Evolutionary conservation across 92 coral and sea anemone species (phyloP), one percentile per base, ranked within the genome.

Genomic region (Bergia sp.): DNA sequence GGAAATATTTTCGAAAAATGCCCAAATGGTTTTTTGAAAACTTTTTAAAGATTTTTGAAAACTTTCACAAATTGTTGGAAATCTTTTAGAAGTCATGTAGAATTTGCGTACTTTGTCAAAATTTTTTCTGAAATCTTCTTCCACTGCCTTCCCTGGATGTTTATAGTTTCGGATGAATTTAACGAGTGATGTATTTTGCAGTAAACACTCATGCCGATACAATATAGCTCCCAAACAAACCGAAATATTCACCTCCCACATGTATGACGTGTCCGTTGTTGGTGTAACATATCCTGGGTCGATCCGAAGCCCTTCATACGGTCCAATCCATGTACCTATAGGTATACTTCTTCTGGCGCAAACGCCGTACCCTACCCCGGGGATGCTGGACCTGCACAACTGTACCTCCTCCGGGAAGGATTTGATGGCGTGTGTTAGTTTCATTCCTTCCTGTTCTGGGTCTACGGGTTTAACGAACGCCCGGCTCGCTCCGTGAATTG

Each of bases 251-350:
- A 96, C 99, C 99, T 96, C 99, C 99, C 99, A 96, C 96, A 96
- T 94, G 79, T 91, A 88, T 7, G 92, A 88, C 18, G 90, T 92
- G 82, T 94, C 96, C 86, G 80, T 88, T 65, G 87, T 89, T 13
- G 84, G 79, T 61, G 82, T 82, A 65, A 91, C 77, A 38, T 96
- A 93, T 20, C 84, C 85, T 45, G 92, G 92, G 49, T 83, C 77
- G 61, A 96, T 85, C 84, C 93, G 89, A 39, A 93, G 91, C 37
- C 99, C 99, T 79, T 92, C 96, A 83, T 90, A 96, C 37, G 99
- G 99, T 15, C 99, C 99, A 75, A 96, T 96, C 95, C 96, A 95
- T 38, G 96, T 93, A 7, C 96, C 98, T 73, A 55, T 83, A 18
- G 96, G 94, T 13, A 96, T 95, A 37, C 84, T 82, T 57, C 81